Conservation (phyloP, 2,888 invertebrate species). For the Agriotes lineatus region DNA sequence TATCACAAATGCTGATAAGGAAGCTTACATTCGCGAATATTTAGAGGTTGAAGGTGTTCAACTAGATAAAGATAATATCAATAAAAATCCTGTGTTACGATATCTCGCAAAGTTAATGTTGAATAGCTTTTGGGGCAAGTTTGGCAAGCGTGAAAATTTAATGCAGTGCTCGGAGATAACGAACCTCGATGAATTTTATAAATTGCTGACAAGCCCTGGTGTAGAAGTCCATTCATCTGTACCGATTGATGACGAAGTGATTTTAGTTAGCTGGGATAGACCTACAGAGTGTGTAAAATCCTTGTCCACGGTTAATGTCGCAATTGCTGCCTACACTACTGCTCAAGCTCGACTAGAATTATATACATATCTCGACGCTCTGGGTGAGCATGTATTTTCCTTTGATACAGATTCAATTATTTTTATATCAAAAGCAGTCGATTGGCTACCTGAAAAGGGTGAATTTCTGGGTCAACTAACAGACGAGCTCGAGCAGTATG, state of each 20-base stretch:
- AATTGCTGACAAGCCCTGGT: neutral
- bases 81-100: neutral
- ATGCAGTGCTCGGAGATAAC: neutral
- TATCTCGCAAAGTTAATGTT: slow-evolving; percentile 8
- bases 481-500: no score
- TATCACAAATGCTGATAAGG: neutral
- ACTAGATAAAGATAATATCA: neutral
- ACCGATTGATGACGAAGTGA: neutral
- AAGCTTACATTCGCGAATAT: neutral
- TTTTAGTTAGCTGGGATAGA: slow-evolving; percentile 4
- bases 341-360: neutral
- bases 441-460: no score
- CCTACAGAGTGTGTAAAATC: slow-evolving; percentile 40
- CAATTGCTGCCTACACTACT: slow-evolving; percentile 60
- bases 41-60: neutral
- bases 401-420: no score
- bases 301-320: slow-evolving; percentile 50
- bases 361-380: neutral
- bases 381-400: no score
- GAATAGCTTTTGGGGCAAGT: slow-evolving; percentile 17
- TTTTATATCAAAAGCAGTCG: no score
- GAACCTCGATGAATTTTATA: neutral
- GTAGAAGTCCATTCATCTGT: neutral
- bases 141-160: slow-evolving; percentile 5
- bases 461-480: no score